Evolutionary conservation across 2,888 invertebrate genomes (phyloP).

Genomic region (Drosophila multiciliata): DNA sequence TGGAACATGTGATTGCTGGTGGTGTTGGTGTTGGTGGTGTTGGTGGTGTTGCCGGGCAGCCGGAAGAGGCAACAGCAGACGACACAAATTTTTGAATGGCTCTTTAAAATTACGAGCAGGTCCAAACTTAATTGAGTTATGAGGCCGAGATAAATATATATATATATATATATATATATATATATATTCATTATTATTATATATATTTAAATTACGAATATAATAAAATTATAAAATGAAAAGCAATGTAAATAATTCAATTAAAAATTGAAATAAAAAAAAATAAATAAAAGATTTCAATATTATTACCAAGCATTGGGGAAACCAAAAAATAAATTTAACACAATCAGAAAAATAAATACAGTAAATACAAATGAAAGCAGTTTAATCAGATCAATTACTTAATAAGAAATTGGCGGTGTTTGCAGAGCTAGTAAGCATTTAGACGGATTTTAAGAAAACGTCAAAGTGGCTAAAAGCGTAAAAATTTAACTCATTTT

Average conservation of each 20-base stretch:
- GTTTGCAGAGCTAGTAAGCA: too few species aligned
- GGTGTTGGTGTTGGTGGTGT: background rate
- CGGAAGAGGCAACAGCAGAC: background rate
- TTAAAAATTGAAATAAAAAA: background rate
- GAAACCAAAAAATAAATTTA: background rate
- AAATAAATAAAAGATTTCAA: accelerated
- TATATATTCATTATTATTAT: background rate
- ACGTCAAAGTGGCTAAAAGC: too few species aligned
- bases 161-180: background rate
- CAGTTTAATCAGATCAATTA: background rate
- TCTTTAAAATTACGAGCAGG: slow-evolving; percentile 10
- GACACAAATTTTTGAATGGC: slow-evolving; percentile 22
- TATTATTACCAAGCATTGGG: background rate
- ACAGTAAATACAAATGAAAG: background rate
- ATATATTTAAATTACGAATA: background rate
- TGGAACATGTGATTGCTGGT: slow-evolving; percentile 56
- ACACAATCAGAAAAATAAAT: background rate
- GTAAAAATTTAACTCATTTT: background rate
- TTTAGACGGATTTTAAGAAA: too few species aligned
- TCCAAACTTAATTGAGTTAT: background rate
- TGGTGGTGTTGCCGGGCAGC: background rate
- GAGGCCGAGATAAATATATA: background rate
- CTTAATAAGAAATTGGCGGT: too few species aligned
- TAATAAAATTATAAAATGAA: background rate
- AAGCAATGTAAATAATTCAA: background rate